These are phyloP conservation scores for Avahi laniger DNA, from an alignment of 2,797 vertebrate genomes.

Conservation along the genomic window DNA sequence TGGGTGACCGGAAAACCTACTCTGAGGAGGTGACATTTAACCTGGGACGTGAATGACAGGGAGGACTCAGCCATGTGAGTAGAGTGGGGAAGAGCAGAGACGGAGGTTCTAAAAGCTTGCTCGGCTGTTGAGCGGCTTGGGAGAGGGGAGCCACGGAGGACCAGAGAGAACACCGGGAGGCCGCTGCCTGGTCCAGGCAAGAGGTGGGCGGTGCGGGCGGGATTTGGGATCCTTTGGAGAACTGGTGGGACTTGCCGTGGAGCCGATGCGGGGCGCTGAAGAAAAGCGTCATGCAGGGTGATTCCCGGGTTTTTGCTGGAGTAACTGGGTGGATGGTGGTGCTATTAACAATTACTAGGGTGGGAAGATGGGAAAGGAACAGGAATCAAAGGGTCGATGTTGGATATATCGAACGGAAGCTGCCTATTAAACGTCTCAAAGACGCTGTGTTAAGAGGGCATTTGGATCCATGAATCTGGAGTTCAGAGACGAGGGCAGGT, in stretches of 20 bases:
- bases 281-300: background rate
- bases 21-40: background rate
- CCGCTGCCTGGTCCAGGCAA: background rate
- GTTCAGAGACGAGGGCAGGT: background rate
- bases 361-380: background rate
- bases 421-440: background rate
- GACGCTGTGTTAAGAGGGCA: background rate
- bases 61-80: background rate
- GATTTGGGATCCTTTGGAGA: background rate
- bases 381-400: background rate
- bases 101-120: no score
- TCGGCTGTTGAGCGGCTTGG: background rate
- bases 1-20: background rate
- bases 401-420: background rate
- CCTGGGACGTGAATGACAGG: background rate
- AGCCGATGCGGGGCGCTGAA: background rate
- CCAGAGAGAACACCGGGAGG: background rate
- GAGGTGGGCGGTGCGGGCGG: fast-evolving
- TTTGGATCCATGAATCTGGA: background rate
- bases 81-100: background rate
- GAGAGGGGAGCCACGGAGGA: background rate
- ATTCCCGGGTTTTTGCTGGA: background rate
- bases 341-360: background rate
- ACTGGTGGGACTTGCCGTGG: background rate
- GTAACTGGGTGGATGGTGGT: background rate